Evolutionary conservation across 2,113 vertebrate species (phyloP).

Genomic region (Pyxicephalus adspersus): DNA sequence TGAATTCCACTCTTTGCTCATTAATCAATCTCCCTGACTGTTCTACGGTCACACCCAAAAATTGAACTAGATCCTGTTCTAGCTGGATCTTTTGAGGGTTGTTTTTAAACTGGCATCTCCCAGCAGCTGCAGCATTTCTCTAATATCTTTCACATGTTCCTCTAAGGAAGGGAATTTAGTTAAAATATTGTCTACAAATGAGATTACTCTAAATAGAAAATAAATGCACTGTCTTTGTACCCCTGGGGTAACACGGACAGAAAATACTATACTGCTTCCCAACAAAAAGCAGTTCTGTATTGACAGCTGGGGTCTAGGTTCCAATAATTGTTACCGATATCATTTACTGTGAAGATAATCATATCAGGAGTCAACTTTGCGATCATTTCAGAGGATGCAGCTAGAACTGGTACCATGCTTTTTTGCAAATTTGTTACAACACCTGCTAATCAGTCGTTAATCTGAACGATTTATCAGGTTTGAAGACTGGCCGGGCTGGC

Average conservation of each 20-base stretch:
- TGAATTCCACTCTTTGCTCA: slow-evolving; percentile 1
- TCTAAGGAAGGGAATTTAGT: neutral
- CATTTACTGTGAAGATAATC: neutral
- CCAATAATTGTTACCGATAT: neutral
- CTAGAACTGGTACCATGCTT: neutral
- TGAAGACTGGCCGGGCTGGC: neutral
- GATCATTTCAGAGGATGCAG: neutral
- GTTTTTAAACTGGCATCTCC: neutral
- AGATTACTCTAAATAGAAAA: slow-evolving; percentile 2
- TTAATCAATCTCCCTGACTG: neutral
- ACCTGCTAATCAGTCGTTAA: slow-evolving; percentile 1
- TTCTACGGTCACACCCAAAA: slow-evolving; percentile 2
- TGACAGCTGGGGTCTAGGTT: neutral
- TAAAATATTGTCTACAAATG: neutral
- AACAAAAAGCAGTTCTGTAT: neutral
- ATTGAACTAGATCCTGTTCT: neutral
- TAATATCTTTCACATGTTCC: neutral
- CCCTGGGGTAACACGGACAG: neutral
- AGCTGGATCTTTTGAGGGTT: neutral
- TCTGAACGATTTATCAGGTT: neutral
- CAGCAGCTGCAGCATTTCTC: neutral
- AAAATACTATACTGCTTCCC: slow-evolving; percentile 1
- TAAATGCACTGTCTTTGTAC: neutral
- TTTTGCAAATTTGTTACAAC: neutral
- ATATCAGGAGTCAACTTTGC: neutral